Base-by-base conservation (phyloP, 2,888 invertebrate genomes). In the Cerceris rybyensis region DNA sequence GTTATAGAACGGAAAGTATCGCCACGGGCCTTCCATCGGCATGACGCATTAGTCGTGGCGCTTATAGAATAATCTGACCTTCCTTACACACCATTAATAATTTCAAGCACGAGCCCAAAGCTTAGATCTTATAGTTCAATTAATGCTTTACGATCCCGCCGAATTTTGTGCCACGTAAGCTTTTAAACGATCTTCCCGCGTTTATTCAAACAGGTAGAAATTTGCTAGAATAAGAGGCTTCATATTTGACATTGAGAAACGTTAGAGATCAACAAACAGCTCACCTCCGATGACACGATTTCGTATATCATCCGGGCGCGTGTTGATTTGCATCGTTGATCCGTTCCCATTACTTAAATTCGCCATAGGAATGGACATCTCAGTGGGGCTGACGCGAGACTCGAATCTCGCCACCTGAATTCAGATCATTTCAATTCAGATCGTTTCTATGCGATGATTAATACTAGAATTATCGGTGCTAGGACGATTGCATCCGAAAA, bases 251-350 rank as follows among this genome's bases (percentile, higher is more conserved):
- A 46, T 46, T 11, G 46, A 28, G 58, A n/a, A 17, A 13, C 0
- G 6, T 9, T 41, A 8, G 43, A 17, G 54, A 13, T 0, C 7
- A 8, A n/a, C 39, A 65, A 14, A 49, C 17, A 9, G 83, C 87
- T 77, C 43, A 89, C 89, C 87, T 66, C 87, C 88, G 54, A 88
- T 85, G 50, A 89, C 83, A 8, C 89, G 89, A 60, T 87, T 89
- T 59, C 89, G 87, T 65, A 91, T 90, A 64, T 91, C 91, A 65
- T 91, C 91, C 5, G 91, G 91, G n/a, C 90, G 84, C 42, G 88
- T 83, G 75, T 91, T 91, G 68, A 90, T 85, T 43, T 84, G 89
- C 52, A 89, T 82, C 42, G 88, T 86, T 9, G 89, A 84, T 28
- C 88, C 88, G 59, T 87, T 90, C 7, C 88, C 88, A 69, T 90